phyloP scores from a whole-genome alignment of 2,797 vertebrate species.

The Silurus lanzhouensis region DNA sequence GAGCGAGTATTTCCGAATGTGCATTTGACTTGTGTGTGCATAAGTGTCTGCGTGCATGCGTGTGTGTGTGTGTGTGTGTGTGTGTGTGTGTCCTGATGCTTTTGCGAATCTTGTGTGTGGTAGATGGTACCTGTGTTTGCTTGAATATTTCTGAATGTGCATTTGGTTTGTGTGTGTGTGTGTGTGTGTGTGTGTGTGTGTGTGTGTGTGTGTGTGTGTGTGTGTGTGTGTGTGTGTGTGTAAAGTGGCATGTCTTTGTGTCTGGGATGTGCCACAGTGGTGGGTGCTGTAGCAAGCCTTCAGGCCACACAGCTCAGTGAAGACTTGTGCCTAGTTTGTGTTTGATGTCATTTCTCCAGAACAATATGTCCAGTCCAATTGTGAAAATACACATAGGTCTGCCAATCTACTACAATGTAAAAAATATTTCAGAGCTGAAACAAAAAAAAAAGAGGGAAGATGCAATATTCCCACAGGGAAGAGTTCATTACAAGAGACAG shows the following conservation, averaged over 20 bases:
- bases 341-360: slow-evolving; percentile 54
- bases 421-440: slow-evolving; percentile 23
- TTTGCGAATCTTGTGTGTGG: slow-evolving; percentile 50
- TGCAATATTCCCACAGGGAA: not conserved
- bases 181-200: slow-evolving; percentile 51
- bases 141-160: slow-evolving; percentile 43
- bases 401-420: slow-evolving; percentile 32
- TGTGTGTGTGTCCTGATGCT: slow-evolving; percentile 30
- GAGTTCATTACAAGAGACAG: not conserved
- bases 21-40: slow-evolving; percentile 19
- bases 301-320: slow-evolving; percentile 69
- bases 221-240: slow-evolving; percentile 51
- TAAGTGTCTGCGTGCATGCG: slow-evolving; percentile 41
- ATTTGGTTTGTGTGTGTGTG: slow-evolving; percentile 40
- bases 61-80: slow-evolving; percentile 40
- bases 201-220: slow-evolving; percentile 45
- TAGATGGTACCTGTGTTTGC: slow-evolving; percentile 51
- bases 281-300: slow-evolving; percentile 74
- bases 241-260: slow-evolving; percentile 75
- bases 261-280: slow-evolving; percentile 74
- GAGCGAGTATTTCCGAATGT: slow-evolving; percentile 50
- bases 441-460: not conserved
- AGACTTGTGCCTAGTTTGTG: slow-evolving; percentile 57
- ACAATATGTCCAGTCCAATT: slow-evolving; percentile 43
- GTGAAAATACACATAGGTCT: slow-evolving; percentile 19